Evolutionary conservation across 2,888 invertebrate species (phyloP), one percentile per base, ranked within the genome.

Genomic region (Cerastis rubricosa): DNA sequence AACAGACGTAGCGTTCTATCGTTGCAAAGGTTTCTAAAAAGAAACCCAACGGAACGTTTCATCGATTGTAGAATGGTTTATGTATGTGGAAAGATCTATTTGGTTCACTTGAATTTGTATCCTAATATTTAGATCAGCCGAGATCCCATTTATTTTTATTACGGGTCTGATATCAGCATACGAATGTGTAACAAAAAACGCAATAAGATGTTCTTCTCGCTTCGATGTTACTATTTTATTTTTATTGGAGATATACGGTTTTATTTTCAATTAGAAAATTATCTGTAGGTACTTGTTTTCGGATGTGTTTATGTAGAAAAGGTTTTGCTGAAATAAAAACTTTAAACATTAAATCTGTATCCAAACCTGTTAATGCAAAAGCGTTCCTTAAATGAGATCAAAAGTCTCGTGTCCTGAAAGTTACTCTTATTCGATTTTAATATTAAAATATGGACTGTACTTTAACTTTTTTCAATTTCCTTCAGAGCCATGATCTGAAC

Each of bases 121-220:
- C 92, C 93, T 92, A 91, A 94, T 94, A 94, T 94, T 94, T 92
- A 93, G 94, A 94, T 94, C 93, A 91, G 90, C 89, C 87, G 89
- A 92, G 92, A 92, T 92, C 90, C 92, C 91, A 93, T 94, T 94
- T 93, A 91, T 94, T 94, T 95, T 94, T 95, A 94, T 94, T 94
- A 93, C 91, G 92, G 91, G 87, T 85, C 89, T 90, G 90, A 88
- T 93, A 94, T 94, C 94, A 94, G 94, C 94, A 94, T 94, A 94
- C 92, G 89, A 94, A 94, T 94, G 93, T 92, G 86, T 89, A 87
- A 90, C 91, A 92, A 92, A 92, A 92, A 91, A 90, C 86, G 89
- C 89, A 91, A 92, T 90, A 91, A 91, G 90, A 92, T 88, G 82
- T 89, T 89, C 89, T 87, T 86, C 83, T 80, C 87, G 85, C 88